Base-by-base conservation (phyloP, 2,113 vertebrate species). In the Scytalopus superciliaris region DNA sequence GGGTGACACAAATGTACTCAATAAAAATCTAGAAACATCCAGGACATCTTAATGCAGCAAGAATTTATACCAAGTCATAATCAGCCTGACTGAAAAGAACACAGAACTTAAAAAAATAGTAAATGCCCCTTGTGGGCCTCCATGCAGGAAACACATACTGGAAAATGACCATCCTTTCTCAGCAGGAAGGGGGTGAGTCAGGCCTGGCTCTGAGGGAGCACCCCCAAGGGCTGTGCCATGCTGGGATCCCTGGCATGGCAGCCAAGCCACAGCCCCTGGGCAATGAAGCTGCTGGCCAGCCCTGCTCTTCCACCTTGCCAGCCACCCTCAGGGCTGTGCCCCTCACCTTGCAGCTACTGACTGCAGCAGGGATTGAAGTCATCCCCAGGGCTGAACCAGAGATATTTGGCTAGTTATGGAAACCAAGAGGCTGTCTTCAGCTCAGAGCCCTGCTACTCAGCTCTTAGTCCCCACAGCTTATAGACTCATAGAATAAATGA, bases 261-360 rank as follows among this genome's bases (percentile, higher is more conserved):
- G 4, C 50, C 19, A 25, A 55, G n/a, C 40, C 45, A 30, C 21
- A 6, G 35, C 6, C 14, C 1, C 0, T 2, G 39, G 23, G 39
- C 24, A 22, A 18, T 47, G 52, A 9, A 35, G 30, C 66, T 33
- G n/a, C 1, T 53, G 35, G 52, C 33, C 19, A 55, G 68, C 13
- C 24, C 49, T n/a, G 40, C 27, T 14, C 17, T 35, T 55, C 33
- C 39, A 23, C 53, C 16, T 69, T 15, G 6, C 2, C 42, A 39
- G 25, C 55, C 1, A 0, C 16, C n/a, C 45, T 52, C 17, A 23
- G 30, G 4, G 31, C 62, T 52, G 44, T 1, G 5, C 8, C 39
- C 13, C 30, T 85, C 49, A 27, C 68, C 49, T 66, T 27, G 53
- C 44, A 50, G 53, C 64, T 50, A 0, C 2, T 25, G 33, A 40